These are phyloP conservation scores for Phoxinus phoxinus DNA, from an alignment of 2,113 vertebrate species.

Conservation along the genomic window DNA sequence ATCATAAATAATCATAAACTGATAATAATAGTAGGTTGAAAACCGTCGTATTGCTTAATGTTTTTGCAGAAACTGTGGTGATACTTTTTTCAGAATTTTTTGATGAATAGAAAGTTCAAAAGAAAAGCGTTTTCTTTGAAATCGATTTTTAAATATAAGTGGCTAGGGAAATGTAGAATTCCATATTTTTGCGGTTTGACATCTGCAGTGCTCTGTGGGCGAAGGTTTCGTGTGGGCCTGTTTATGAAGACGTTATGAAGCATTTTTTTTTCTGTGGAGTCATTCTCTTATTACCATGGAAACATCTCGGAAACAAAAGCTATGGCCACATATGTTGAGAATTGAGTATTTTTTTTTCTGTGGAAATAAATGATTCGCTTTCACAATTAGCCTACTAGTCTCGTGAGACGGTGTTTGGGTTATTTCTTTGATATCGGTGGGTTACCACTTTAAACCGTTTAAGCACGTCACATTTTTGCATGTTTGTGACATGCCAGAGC, in stretches of 20 bases:
- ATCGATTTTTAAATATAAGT: too few species aligned
- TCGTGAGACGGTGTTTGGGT: background rate
- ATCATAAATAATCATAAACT: too few species aligned
- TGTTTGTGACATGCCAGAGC: background rate
- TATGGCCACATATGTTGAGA: background rate
- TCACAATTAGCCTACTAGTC: background rate
- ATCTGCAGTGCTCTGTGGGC: background rate
- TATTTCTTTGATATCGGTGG: background rate
- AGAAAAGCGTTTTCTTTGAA: too few species aligned
- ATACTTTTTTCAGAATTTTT: background rate
- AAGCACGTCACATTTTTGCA: background rate
- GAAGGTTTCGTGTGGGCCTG: background rate
- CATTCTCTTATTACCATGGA: slow-evolving; percentile 41
- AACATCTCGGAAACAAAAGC: slow-evolving; percentile 43
- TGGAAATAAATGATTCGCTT: background rate
- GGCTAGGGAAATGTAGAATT: background rate
- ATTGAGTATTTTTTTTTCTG: background rate
- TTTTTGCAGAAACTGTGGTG: background rate
- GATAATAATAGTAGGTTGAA: background rate
- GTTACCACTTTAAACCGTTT: background rate
- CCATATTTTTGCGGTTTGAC: background rate
- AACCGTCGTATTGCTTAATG: background rate
- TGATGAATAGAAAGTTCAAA: background rate
- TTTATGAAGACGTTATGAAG: background rate
- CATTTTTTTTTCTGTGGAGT: slow-evolving; percentile 8